Evolutionary conservation across 2,113 vertebrate species (phyloP), one percentile per base, ranked within the genome.

Genomic region (Chaetops frenatus): DNA sequence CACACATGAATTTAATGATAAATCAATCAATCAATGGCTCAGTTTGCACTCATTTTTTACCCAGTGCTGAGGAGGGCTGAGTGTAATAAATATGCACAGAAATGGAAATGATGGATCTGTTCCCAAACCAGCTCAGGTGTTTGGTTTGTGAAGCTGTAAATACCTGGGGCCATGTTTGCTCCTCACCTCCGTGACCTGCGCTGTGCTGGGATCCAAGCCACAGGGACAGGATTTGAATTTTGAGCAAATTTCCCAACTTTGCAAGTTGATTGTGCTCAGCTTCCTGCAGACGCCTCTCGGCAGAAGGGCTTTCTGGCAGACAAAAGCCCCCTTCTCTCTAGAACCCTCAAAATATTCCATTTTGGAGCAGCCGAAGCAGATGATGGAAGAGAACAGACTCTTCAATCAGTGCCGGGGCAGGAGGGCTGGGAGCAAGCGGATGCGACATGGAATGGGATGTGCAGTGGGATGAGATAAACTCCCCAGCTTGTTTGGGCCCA

Each of bases 401-500:
- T 94, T 72, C 95, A 95, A 90, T 95, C 91, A 84, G 47, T 29
- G 51, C 40, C 1, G 9, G 25, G 86, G 81, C 80, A 91, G 89
- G 93, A 96, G 91, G 77, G 92, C 82, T 90, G 80, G 88, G 47
- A 95, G 78, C 7, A 2, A 94, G 84, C 79, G 67, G 94, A 96
- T 95, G 86, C 2, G 1, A 88, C 47, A 60, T 15, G 15, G 91
- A 83, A 64, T 83, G 91, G 62, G 95, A 91, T 88, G 92, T 94
- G 92, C 83, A 71, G 78, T 4, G 80, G 73, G 77, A 94, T 86
- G 86, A 95, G 92, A 95, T 71, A 81, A 94, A 94, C 86, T 94
- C 94, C 60, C 65, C 71, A 62, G 89, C 88, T 96, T 74, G 57
- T 94, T 93, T 94, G 95, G 65, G 83, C 80, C 95, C 92, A 88